Percentiles rank a stretch among this genome's conserved stretches.
These are phyloP conservation scores for Limnephilus auricula DNA, from an alignment of 2,888 invertebrate species.

Conservation along the genomic window DNA sequence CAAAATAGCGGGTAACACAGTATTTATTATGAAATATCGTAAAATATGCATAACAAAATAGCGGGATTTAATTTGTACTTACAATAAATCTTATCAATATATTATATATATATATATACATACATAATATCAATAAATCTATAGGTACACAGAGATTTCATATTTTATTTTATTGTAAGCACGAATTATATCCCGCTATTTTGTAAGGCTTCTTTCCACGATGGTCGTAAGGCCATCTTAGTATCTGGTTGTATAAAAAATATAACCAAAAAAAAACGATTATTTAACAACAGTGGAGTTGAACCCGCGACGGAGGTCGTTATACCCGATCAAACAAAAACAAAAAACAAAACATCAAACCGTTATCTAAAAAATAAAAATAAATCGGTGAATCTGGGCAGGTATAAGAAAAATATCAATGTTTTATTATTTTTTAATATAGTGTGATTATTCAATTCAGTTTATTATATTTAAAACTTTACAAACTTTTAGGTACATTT, in stretches of 20 bases:
- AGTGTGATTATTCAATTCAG: too few species aligned
- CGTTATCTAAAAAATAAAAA: neutral
- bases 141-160: too few species aligned
- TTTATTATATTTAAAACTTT: too few species aligned
- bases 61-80: neutral
- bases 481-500: too few species aligned
- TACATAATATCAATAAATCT: too few species aligned
- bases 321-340: neutral
- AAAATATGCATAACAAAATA: neutral
- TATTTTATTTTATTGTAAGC: neutral
- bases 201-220: neutral
- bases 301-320: neutral
- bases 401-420: neutral
- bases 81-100: too few species aligned
- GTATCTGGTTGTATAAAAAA: neutral
- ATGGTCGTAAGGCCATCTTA: neutral
- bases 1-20: neutral
- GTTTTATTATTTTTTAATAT: too few species aligned
- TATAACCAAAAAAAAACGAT: neutral
- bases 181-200: neutral
- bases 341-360: neutral
- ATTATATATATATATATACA: too few species aligned
- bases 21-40: neutral
- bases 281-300: neutral
- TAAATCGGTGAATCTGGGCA: neutral